Base-by-base conservation (phyloP, 2,888 invertebrate species). In the Labia minor region DNA sequence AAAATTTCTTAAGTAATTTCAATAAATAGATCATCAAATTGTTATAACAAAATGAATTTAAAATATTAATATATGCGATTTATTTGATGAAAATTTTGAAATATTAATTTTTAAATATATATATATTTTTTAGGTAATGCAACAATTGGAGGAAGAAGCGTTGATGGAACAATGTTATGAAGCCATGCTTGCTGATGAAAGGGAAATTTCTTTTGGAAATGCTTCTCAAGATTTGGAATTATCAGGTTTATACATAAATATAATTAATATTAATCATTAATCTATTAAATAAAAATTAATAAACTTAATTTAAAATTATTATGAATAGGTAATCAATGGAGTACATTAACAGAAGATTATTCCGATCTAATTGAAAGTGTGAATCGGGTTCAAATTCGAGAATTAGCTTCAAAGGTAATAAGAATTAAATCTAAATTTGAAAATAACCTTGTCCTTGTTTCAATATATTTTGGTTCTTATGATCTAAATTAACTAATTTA, bases 111-210 rank as follows among this genome's bases (percentile, higher is more conserved):
- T 49, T 49, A n/a, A 49, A 49, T 10, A 49, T 49, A 49, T 16
- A 49, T 49, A 14, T 49, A 49, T 8, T 16, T 2, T 64, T 74
- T 74, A 92, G 90, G 91, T 92, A 69, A 83, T 92, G 81, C 88
- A 90, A 76, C 87, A 92, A 74, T 76, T 92, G 19, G 92, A 92
- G 74, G 92, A 92, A 74, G 92, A 92, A 74, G 92, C 90, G 11
- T 76, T 92, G 14, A 91, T 92, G 88, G 89, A 92, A 75, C 89
- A 92, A 75, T 92, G 92, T 75, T 85, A 91, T 72, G 89, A 91
- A 74, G 90, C 90, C 2, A 91, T 91, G 87, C 69, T 73, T 37
- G 73, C 73, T 67, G 74, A 73, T 68, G 73, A 74, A 67, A 72
- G 72, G n/a, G 72, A 72, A 11, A 71, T 70, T 14, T 4, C 49